Conservation (phyloP, 1,140 invertebrate species). For the Anoplolepis gracilipes region DNA sequence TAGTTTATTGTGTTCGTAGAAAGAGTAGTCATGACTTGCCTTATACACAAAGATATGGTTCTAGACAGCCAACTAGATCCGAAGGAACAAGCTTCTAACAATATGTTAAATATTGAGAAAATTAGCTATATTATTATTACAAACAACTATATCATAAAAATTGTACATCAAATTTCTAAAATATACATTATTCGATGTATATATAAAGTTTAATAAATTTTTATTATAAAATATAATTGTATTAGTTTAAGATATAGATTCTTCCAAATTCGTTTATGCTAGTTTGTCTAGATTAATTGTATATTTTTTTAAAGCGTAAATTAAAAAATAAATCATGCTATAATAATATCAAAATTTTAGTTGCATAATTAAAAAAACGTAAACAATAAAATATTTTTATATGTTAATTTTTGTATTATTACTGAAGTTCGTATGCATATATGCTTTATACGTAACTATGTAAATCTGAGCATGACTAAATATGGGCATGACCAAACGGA, state of each 20-base stretch:
- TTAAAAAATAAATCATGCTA: too few relatives aligned
- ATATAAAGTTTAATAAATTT: constrained; percentile 9
- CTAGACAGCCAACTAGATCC: constrained; percentile 79
- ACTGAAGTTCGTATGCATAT: not conserved
- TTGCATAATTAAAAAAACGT: not conserved
- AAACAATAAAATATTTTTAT: not conserved
- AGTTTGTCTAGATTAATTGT: not conserved
- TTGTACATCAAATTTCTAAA: constrained; percentile 22
- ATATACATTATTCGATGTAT: not conserved
- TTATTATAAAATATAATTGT: constrained; percentile 11
- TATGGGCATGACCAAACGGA: not conserved
- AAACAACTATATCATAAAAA: constrained; percentile 3
- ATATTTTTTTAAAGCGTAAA: too few relatives aligned
- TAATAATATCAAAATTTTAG: not conserved
- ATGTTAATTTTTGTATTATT: not conserved
- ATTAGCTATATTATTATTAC: not conserved
- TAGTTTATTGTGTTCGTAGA: constrained; percentile 79
- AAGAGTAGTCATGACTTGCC: constrained; percentile 81
- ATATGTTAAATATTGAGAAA: not conserved
- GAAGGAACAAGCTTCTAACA: constrained; percentile 79
- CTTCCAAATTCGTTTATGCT: not conserved
- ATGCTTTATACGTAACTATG: not conserved
- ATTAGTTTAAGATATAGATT: not conserved
- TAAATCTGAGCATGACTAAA: not conserved
- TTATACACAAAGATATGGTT: constrained; percentile 82